Evolutionary conservation across 37 sponge, comb jelly and placozoan species (phyloP), one percentile per base, ranked within the genome.

Genomic region (Oscarella lobularis): DNA sequence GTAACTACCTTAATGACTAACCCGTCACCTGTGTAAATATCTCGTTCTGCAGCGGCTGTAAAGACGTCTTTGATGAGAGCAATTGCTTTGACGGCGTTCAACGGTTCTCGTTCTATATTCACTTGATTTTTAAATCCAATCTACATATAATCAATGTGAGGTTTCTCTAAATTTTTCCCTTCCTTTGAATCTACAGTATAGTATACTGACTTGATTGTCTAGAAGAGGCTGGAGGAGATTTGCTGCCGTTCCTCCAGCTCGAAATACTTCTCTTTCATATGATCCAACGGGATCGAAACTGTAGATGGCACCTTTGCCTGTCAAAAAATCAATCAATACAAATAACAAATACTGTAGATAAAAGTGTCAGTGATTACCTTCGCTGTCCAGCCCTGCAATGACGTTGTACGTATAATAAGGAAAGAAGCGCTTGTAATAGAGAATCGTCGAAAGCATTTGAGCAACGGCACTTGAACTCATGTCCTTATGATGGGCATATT

Each of bases 201-300:
- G n/a, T n/a, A n/a, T n/a, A 2, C 35, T 36, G 35, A 86, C 90
- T 84, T 96, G 98, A 83, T 96, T 96, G 82, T 96, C 98, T 31
- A 96, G 83, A 0, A 96, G 91, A 34, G 98, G 98, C 72, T 96
- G 98, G 0, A 96, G 79, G 86, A 96, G 89, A 37, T 90, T 65
- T 3, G 98, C 80, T 3, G 91, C 90, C 38, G 94, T 84, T 0
- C 98, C 98, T 14, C 87, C 83, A 39, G 98, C 90, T 70, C 94
- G 75, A 75, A 87, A 93, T 14, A 79, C 75, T 75, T 96, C 93
- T 14, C 94, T 41, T 80, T 96, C 90, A 40, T 87, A 96, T 3
- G 93, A 92, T 2, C 98, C 98, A 38, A 96, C 91, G 2, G 94
- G 91, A 67, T 96, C 98, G 80, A 88, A 96, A 37, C 98, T 92